Evolutionary conservation across 2,888 invertebrate species (phyloP).

Genomic region (Drosophila lutescens): DNA sequence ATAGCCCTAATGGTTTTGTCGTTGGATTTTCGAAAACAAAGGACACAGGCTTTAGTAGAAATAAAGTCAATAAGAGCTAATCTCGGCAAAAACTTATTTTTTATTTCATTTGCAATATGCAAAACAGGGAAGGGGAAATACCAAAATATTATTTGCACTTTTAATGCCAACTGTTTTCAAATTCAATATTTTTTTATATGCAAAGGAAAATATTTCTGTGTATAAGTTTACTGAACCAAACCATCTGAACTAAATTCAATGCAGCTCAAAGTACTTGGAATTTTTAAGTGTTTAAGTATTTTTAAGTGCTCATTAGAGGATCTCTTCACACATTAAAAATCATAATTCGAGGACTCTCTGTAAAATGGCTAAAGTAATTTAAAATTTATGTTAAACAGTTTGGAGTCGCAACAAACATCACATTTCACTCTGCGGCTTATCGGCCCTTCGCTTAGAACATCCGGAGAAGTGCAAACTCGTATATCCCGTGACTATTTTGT

Average conservation of each 20-base stretch:
- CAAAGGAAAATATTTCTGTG: too few species aligned
- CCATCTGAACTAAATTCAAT: too few species aligned
- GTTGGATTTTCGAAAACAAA: conserved; percentile 18
- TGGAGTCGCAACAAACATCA: neutral
- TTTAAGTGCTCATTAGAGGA: too few species aligned
- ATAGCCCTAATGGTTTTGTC: conserved; percentile 18
- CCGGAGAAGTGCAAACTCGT: conserved; percentile 16
- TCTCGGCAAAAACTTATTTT: conserved; percentile 6
- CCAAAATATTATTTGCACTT: too few species aligned
- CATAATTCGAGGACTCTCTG: too few species aligned
- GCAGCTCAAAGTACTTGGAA: too few species aligned
- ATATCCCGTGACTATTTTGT: conserved; percentile 26
- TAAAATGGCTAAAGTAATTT: neutral
- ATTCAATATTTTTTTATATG: too few species aligned
- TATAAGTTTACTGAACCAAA: too few species aligned
- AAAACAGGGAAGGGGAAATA: too few species aligned
- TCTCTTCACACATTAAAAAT: too few species aligned
- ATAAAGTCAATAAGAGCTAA: neutral
- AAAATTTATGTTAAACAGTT: neutral
- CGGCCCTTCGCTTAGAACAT: conserved; percentile 19
- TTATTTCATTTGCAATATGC: neutral
- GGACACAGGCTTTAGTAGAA: neutral
- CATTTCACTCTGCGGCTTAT: conserved; percentile 11
- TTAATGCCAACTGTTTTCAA: too few species aligned
- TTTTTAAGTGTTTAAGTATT: too few species aligned